Percentiles rank a stretch among this genome's conserved stretches.
phyloP scores from a whole-genome alignment of 2,113 vertebrate genomes.

The Brienomyrus longianalis region DNA sequence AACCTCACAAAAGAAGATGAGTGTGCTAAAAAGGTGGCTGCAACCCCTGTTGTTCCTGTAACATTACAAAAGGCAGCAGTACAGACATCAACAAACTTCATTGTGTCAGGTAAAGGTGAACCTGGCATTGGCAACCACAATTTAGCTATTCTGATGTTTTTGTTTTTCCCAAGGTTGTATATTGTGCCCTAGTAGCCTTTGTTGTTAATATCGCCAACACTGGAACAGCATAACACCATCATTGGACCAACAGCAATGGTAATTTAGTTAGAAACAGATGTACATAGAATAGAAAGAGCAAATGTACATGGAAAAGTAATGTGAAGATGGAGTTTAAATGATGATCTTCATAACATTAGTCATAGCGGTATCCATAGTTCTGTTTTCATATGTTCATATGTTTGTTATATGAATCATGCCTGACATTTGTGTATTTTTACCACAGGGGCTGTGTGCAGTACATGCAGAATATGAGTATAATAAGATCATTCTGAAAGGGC shows the following conservation, averaged over 20 bases:
- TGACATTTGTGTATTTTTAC: not conserved
- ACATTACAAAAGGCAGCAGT: not conserved
- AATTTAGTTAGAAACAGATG: not conserved
- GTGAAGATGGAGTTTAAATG: not conserved
- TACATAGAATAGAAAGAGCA: too few relatives aligned
- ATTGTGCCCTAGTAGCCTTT: not conserved
- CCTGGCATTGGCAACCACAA: not conserved
- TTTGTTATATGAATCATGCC: not conserved
- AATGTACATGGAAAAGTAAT: not conserved
- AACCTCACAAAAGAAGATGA: not conserved
- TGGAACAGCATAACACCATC: not conserved
- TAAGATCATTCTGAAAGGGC: not conserved
- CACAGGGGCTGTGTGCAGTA: not conserved
- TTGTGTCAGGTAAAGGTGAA: not conserved
- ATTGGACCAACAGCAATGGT: not conserved
- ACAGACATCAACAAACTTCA: not conserved
- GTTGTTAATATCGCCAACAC: not conserved
- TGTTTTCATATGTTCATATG: not conserved
- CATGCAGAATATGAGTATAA: not conserved
- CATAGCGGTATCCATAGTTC: not conserved
- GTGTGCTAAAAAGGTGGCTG: not conserved
- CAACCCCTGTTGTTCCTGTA: not conserved
- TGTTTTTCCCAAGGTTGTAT: not conserved
- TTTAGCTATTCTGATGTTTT: not conserved
- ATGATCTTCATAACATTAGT: not conserved